Base-by-base conservation (phyloP, 2,888 invertebrate species). In the Plutella xylostella region DNA sequence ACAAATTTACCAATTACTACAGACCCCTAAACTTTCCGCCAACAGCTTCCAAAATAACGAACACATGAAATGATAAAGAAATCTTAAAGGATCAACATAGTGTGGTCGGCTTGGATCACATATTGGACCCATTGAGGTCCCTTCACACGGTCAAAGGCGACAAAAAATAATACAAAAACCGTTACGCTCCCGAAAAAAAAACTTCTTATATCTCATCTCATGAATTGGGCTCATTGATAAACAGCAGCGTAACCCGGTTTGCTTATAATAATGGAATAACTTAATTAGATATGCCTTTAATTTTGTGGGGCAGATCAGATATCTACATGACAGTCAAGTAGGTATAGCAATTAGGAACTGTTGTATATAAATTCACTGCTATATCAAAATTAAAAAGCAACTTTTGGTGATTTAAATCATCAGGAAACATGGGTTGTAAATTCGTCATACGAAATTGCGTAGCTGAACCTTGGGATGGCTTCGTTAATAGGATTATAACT, bases 91-190 rank as follows among this genome's bases (percentile, higher is more conserved):
- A n/a, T 66, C 77, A 60, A 52, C 53, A 47, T 45, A 56, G 48
- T 63, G 43, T 65, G 68, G 75, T 43, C 61, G 61, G 47, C 51
- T 55, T n/a, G 60, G 58, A 65, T 68, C 74, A 74, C 74, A 78
- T 73, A 70, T 61, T 68, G 64, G 65, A 73, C 68, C 73, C 80
- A 83, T 82, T 82, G 74, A 83, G 69, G 63, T 68, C 72, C 72
- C 73, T 76, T 80, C 78, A 75, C 79, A 78, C 82, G 80, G 76
- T 76, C 76, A 71, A 65, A 74, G 63, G 67, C 67, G 70, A 76
- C 77, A 80, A 82, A 83, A 83, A 83, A 77, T 73, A 74, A 74
- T 72, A 83, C 74, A 80, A 82, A 82, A 80, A 80, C 82, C 80
- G 82, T 82, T 82, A 82, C 64, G 75, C 68, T 71, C 72, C 71